Evolutionary conservation across 2,113 vertebrate species (phyloP).

Genomic region (Galbula dea): DNA sequence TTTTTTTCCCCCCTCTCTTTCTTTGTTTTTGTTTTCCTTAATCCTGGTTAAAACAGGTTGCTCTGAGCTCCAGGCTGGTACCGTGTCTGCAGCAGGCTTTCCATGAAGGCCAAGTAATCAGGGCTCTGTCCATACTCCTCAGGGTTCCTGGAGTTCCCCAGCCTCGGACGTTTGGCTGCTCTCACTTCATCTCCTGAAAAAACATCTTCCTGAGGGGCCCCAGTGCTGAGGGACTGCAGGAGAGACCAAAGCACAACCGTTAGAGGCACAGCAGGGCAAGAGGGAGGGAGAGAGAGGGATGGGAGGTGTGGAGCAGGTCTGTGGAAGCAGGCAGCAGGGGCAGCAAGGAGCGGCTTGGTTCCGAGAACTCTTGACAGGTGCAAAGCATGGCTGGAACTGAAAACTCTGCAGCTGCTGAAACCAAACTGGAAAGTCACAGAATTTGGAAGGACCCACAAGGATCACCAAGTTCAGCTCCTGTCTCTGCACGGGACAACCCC

Average conservation of each 20-base stretch:
- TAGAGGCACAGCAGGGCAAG: not conserved
- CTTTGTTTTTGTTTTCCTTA: not conserved
- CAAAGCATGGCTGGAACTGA: not conserved
- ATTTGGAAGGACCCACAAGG: no score
- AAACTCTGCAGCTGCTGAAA: not conserved
- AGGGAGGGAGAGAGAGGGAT: not conserved
- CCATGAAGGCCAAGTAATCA: constrained; percentile 85
- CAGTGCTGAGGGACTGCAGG: constrained; percentile 78
- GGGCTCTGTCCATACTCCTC: constrained; percentile 71
- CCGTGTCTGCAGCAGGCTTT: constrained; percentile 82
- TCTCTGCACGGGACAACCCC: no score
- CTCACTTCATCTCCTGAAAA: constrained; percentile 77
- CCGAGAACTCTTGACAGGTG: no score
- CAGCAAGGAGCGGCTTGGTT: not conserved
- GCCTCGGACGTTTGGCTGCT: constrained; percentile 85
- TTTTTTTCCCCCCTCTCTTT: no score
- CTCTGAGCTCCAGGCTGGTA: constrained; percentile 72
- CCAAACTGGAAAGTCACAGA: not conserved
- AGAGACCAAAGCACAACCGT: not conserved
- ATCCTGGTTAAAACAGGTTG: constrained; percentile 62
- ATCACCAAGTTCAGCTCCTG: no score
- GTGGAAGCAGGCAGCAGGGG: not conserved
- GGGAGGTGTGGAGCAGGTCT: accelerated
- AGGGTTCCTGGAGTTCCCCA: constrained; percentile 45
- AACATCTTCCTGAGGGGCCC: constrained; percentile 67